Evolutionary conservation across 2,113 vertebrate species (phyloP).

Genomic region (Desmodus rotundus): DNA sequence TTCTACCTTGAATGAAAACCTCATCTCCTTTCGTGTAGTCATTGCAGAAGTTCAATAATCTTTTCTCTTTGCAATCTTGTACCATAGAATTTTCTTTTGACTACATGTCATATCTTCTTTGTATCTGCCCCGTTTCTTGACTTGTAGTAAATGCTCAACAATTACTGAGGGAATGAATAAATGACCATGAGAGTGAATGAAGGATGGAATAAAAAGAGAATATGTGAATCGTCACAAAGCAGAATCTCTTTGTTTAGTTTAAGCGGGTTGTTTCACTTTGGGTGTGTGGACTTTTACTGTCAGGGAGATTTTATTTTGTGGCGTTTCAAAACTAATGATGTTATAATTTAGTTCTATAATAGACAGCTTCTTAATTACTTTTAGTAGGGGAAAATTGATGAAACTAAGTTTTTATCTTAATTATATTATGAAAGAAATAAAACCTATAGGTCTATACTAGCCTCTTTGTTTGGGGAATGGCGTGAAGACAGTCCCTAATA

Average conservation of each 20-base stretch:
- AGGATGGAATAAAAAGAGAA: background rate
- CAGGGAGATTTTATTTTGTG: background rate
- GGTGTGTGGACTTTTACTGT: background rate
- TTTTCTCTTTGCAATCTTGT: conserved; percentile 36
- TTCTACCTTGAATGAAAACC: conserved; percentile 71
- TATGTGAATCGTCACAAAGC: background rate
- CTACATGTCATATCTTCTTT: background rate
- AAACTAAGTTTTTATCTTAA: background rate
- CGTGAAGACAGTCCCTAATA: background rate
- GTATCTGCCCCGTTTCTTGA: background rate
- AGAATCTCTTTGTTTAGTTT: background rate
- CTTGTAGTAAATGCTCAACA: background rate
- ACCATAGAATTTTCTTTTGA: conserved; percentile 8
- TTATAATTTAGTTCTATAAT: background rate
- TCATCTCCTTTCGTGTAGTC: conserved; percentile 67
- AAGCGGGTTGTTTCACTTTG: background rate
- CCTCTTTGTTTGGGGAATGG: background rate
- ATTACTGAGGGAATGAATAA: background rate
- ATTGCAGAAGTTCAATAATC: conserved; percentile 60
- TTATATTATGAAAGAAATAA: background rate
- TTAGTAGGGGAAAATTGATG: background rate
- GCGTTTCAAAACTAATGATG: background rate
- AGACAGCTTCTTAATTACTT: background rate
- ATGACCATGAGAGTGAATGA: background rate
- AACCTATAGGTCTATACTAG: background rate